Evolutionary conservation across 2,888 invertebrate species (phyloP).

Genomic region (Drosophila austrosaltans): DNA sequence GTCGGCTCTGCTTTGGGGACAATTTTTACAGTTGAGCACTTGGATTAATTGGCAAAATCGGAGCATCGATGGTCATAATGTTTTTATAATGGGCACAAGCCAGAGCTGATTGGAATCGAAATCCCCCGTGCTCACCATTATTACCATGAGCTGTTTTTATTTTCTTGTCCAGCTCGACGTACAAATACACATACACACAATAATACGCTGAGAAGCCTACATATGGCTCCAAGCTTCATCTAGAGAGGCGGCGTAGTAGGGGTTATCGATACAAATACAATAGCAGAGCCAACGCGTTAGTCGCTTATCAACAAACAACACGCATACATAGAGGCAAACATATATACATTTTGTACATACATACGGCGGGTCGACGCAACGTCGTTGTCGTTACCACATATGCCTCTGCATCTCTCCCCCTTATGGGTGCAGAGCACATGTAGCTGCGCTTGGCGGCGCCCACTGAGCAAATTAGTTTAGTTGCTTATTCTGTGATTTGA

Average conservation of each 20-base stretch:
- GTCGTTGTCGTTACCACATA: slow-evolving; percentile 39
- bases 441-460: slow-evolving; percentile 45
- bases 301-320: slow-evolving; percentile 71
- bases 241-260: slow-evolving; percentile 9
- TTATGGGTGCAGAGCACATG: slow-evolving; percentile 29
- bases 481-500: slow-evolving; percentile 57
- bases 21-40: slow-evolving; percentile 48
- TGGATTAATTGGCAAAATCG: slow-evolving; percentile 51
- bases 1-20: neutral
- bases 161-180: slow-evolving; percentile 9
- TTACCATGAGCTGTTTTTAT: slow-evolving; percentile 35
- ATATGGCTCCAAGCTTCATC: neutral
- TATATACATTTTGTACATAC: slow-evolving; percentile 4
- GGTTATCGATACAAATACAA: slow-evolving; percentile 62
- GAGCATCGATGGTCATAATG: slow-evolving; percentile 43
- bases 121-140: slow-evolving; percentile 2
- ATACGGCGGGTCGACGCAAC: slow-evolving; percentile 37
- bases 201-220: neutral
- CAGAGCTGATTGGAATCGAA: slow-evolving; percentile 35
- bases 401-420: slow-evolving; percentile 18
- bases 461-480: slow-evolving; percentile 65
- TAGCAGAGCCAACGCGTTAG: slow-evolving; percentile 45
- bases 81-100: slow-evolving; percentile 39
- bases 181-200: slow-evolving; percentile 8
- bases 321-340: slow-evolving; percentile 47